Evolutionary conservation across 53 echinoderm and acorn worm species (phyloP).

Genomic region (Actinopyga echinites): DNA sequence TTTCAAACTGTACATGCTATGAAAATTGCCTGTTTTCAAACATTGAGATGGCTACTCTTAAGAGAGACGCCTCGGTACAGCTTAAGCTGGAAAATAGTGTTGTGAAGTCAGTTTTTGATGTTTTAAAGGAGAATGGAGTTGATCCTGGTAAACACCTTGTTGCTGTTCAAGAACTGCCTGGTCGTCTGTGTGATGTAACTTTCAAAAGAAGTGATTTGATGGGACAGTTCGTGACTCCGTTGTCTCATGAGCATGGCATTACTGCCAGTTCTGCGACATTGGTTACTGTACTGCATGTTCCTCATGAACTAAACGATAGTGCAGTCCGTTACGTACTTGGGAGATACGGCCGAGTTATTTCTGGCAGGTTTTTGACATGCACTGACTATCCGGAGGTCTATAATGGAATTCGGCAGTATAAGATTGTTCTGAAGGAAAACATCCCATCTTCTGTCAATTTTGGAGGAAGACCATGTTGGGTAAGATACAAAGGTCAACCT

Average conservation of each 20-base stretch:
- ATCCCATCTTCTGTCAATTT: background rate
- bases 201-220: constrained; percentile 7
- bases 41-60: too few species aligned
- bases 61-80: too few species aligned
- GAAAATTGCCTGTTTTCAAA: too few species aligned
- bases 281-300: background rate
- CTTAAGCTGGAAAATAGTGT: too few species aligned
- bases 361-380: background rate
- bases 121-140: background rate
- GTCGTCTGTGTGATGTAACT: background rate
- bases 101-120: background rate
- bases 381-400: background rate
- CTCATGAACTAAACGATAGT: background rate
- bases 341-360: background rate
- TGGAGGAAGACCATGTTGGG: background rate
- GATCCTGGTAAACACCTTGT: background rate
- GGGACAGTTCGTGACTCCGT: background rate
- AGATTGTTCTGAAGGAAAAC: background rate
- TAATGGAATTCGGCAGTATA: constrained; percentile 5
- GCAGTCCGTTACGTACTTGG: background rate
- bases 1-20: too few species aligned
- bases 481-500: constrained; percentile 18
- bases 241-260: too few species aligned
- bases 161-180: background rate
- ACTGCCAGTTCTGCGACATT: background rate